Conservation (phyloP, 1,140 invertebrate species). For the Drosophila paulistorum region DNA sequence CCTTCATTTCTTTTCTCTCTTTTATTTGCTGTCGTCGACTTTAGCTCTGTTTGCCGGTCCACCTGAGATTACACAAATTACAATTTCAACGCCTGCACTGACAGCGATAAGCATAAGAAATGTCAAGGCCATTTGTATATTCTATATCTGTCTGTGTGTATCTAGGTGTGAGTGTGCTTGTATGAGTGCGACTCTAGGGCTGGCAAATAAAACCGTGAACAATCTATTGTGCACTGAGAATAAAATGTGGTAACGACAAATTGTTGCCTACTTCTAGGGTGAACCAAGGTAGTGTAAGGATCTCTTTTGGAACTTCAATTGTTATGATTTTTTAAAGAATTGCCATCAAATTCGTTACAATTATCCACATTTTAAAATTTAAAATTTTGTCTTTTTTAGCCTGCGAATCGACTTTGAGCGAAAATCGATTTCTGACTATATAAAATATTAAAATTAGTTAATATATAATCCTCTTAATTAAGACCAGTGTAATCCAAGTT, state of each 20-base stretch:
- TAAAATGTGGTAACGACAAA: not conserved
- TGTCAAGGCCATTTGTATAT: constrained; percentile 75
- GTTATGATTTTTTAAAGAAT: too few relatives aligned
- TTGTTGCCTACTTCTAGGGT: not conserved
- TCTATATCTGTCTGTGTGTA: constrained; percentile 22
- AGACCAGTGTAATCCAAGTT: constrained; percentile 23
- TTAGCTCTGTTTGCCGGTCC: constrained; percentile 45
- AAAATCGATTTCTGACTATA: not conserved
- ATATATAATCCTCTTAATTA: not conserved
- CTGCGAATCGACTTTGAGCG: too few relatives aligned
- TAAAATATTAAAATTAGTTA: not conserved
- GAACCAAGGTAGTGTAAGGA: not conserved
- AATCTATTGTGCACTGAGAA: constrained; percentile 13
- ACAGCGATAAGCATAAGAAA: constrained; percentile 80
- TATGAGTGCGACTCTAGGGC: constrained; percentile 19
- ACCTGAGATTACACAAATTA: constrained; percentile 80
- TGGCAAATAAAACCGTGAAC: constrained; percentile 18
- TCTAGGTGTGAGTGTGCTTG: not conserved
- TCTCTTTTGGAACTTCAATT: too few relatives aligned
- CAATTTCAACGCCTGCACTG: constrained; percentile 79
- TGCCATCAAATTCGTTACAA: too few relatives aligned
- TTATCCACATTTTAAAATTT: not conserved
- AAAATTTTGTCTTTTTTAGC: not conserved
- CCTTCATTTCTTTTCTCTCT: constrained; percentile 47
- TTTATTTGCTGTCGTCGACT: constrained; percentile 15